phyloP scores from a whole-genome alignment of 2,888 invertebrate species.

The Athripsodes cinereus region DNA sequence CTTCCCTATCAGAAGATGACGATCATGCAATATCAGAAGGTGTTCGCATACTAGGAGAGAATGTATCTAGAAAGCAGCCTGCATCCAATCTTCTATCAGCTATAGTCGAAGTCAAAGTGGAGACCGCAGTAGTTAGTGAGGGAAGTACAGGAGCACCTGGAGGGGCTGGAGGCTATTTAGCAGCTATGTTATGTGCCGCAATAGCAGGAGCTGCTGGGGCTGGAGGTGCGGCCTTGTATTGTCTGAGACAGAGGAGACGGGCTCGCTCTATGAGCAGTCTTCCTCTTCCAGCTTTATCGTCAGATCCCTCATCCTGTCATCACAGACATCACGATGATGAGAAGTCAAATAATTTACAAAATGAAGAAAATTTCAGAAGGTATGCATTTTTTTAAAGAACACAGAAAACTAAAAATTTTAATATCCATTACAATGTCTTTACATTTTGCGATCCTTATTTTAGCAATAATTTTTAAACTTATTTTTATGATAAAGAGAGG shows the following conservation, averaged over 20 bases:
- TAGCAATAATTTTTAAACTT: too few species aligned
- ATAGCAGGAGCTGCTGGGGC: slow-evolving; percentile 40
- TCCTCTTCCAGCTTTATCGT: slow-evolving; percentile 49
- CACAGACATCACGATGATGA: slow-evolving; percentile 66
- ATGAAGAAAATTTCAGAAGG: slow-evolving; percentile 81
- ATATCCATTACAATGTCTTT: too few species aligned
- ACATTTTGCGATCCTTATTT: too few species aligned
- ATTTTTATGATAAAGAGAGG: too few species aligned
- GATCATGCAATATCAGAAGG: slow-evolving; percentile 46
- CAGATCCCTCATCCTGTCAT: slow-evolving; percentile 54
- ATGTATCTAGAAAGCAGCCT: slow-evolving; percentile 57
- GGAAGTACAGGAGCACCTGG: slow-evolving; percentile 36
- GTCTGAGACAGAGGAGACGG: slow-evolving; percentile 51
- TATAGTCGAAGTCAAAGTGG: slow-evolving; percentile 70
- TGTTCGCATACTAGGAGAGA: slow-evolving; percentile 55
- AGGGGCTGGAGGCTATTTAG: slow-evolving; percentile 37
- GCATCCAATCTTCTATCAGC: slow-evolving; percentile 61
- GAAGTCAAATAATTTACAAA: slow-evolving; percentile 86
- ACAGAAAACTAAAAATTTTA: too few species aligned
- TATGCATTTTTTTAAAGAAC: too few species aligned
- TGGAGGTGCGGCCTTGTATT: slow-evolving; percentile 45
- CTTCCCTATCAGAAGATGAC: slow-evolving; percentile 44
- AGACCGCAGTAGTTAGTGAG: slow-evolving; percentile 59
- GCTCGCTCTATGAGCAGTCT: slow-evolving; percentile 48
- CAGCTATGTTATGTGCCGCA: slow-evolving; percentile 41